Base-by-base conservation (phyloP, 2,888 invertebrate species). In the Meliscaeva auricollis region DNA sequence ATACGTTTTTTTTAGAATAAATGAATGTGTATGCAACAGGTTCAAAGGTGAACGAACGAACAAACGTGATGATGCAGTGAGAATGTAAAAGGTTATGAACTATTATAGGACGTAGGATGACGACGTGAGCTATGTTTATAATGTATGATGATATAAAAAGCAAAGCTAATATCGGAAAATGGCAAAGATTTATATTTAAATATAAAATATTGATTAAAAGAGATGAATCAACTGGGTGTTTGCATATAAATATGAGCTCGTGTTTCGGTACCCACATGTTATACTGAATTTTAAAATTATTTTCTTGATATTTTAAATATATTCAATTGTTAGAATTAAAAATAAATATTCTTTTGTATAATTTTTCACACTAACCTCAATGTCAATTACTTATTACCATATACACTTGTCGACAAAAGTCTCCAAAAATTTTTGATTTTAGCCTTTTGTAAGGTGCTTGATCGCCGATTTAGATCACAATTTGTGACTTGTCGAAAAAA, bases 31-130 rank as follows among this genome's bases (percentile, higher is more conserved):
- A 35, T 48, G 6, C 13, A 20, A 9, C 64, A 66, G 26, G 48
- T 32, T 26, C 15, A 48, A 66, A 66, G 64, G 48, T 66, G 48
- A 66, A 48, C 46, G 64, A 66, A 66, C 64, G 20, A 2, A 48
- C 46, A 48, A 66, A 66, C 64, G 20, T 0, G 5, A 20, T 64
- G 15, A 48, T 32, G 13, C 11, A 11, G 7, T 8, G 17, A 15
- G 17, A 0, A 20, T 30, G 30, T 46, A 66, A 66, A 48, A 48
- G 64, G 48, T 48, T 66, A 48, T 30, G 26, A 62, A 62, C 41
- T n/a, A n/a, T 56, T n/a, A 8, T n/a, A n/a, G 1, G 20, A 41
- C 8, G 17, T 56, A 2, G 35, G 17, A 6, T 32, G n/a, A n/a
- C 1, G 35, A 15, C 15, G 17, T 56, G 3, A 11, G 8, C 11